Percentiles rank a stretch among this genome's conserved stretches.
Conservation (phyloP, 2,113 vertebrate species). For the Orthonyx spaldingii region DNA sequence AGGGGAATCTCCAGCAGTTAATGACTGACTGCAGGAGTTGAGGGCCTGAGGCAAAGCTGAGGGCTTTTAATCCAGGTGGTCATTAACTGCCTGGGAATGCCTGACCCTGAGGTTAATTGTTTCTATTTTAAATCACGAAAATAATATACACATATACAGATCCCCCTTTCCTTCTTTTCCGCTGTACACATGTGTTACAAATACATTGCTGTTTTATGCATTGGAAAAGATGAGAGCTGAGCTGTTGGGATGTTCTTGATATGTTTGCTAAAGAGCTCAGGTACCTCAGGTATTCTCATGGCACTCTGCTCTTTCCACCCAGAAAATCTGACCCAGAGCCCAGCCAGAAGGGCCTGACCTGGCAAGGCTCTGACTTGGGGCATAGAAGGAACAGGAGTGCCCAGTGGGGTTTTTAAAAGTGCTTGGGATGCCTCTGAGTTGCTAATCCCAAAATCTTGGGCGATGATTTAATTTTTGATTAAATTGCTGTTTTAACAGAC, state of each 20-base stretch:
- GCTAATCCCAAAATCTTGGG: not conserved
- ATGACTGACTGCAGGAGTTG: constrained; percentile 65
- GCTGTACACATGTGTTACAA: not conserved
- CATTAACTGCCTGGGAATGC: constrained; percentile 67
- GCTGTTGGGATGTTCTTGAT: not conserved
- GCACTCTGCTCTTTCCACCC: not conserved
- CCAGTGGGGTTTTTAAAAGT: not conserved
- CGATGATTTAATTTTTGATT: not conserved
- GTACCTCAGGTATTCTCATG: not conserved
- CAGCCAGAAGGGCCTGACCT: not conserved
- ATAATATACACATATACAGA: constrained; percentile 28
- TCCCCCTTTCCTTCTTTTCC: not conserved
- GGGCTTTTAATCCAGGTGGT: constrained; percentile 69
- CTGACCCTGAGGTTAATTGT: constrained; percentile 67
- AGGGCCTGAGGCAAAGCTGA: constrained; percentile 61
- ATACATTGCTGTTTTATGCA: not conserved
- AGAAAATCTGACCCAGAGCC: not conserved
- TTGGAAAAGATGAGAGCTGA: not conserved
- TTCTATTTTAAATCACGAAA: constrained; percentile 65
- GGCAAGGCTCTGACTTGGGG: not conserved
- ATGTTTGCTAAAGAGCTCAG: not conserved
- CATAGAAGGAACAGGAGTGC: not conserved
- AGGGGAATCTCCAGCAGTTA: constrained; percentile 63
- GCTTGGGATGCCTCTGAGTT: not conserved
- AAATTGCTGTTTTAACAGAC: not conserved